A percentile compares a stretch with the other conserved stretches of the same genome.
These are phyloP conservation scores for Berghia stephanieae DNA, from an alignment of 1,140 invertebrate species.

Conservation along the genomic window DNA sequence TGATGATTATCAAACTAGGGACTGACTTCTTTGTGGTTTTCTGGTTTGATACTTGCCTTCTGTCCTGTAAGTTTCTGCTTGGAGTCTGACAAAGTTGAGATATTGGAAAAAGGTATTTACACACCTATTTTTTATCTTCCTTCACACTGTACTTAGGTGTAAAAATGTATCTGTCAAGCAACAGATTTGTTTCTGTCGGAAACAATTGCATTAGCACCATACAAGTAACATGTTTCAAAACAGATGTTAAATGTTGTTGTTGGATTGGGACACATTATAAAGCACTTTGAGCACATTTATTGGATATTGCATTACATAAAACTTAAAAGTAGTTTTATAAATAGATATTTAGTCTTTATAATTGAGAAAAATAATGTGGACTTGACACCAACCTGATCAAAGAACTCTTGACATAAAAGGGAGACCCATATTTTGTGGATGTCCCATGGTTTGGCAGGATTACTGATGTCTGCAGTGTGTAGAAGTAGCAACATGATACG, in stretches of 20 bases:
- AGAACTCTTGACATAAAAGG: slow-evolving; percentile 21
- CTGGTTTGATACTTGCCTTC: too few species aligned
- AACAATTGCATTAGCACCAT: background rate
- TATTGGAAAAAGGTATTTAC: too few species aligned
- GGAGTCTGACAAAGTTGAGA: too few species aligned
- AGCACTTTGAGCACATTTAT: background rate
- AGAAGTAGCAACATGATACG: slow-evolving; percentile 16
- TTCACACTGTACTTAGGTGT: too few species aligned
- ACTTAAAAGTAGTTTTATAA: slow-evolving; percentile 3
- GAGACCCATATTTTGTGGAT: slow-evolving; percentile 29
- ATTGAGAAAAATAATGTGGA: background rate
- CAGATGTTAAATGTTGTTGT: background rate
- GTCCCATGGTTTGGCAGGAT: slow-evolving; percentile 28
- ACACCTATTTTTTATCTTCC: too few species aligned
- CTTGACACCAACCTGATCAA: background rate
- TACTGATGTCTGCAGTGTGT: slow-evolving; percentile 31
- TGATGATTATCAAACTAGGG: too few species aligned
- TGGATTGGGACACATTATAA: background rate
- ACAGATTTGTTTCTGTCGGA: too few species aligned
- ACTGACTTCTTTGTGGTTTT: too few species aligned
- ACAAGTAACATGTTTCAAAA: background rate
- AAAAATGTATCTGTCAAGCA: too few species aligned
- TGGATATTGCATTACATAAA: background rate
- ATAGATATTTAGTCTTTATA: background rate
- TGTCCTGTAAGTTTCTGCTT: too few species aligned